Percentiles rank a stretch among this genome's conserved stretches.
These are phyloP conservation scores for Pomacea maculata DNA, from an alignment of 1,140 invertebrate species.

Conservation along the genomic window DNA sequence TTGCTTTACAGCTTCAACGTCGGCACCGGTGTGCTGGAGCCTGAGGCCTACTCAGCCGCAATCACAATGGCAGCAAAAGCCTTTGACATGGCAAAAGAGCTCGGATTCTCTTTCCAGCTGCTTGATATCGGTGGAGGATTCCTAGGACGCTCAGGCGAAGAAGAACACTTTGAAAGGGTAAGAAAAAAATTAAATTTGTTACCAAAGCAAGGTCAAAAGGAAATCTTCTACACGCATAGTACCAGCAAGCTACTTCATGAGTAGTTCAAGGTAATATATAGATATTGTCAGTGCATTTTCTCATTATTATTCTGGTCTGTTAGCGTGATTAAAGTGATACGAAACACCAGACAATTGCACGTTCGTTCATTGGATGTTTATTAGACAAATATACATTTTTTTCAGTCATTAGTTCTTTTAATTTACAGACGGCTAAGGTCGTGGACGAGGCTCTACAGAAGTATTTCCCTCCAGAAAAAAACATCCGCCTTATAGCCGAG, in stretches of 20 bases:
- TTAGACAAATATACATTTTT: neutral
- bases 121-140: constrained; percentile 70
- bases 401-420: constrained; percentile 3
- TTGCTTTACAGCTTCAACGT: constrained; percentile 67
- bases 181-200: neutral
- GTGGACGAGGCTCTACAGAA: constrained; percentile 75
- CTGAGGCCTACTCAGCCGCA: constrained; percentile 64
- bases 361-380: too few relatives aligned
- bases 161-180: constrained; percentile 63
- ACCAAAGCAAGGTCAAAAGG: neutral
- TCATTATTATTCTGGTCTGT: too few relatives aligned
- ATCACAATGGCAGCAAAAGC: constrained; percentile 62
- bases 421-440: constrained; percentile 50
- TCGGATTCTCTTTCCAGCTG: constrained; percentile 66
- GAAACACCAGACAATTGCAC: too few relatives aligned
- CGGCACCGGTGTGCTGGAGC: constrained; percentile 67
- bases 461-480: constrained; percentile 79
- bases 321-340: too few relatives aligned
- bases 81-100: constrained; percentile 61
- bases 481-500: constrained; percentile 90
- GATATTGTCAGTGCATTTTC: too few relatives aligned
- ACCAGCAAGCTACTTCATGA: too few relatives aligned
- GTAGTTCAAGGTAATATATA: too few relatives aligned
- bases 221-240: too few relatives aligned
- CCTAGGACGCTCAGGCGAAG: constrained; percentile 60